Evolutionary conservation across 2,113 vertebrate species (phyloP).

Genomic region (Ondatra zibethicus): DNA sequence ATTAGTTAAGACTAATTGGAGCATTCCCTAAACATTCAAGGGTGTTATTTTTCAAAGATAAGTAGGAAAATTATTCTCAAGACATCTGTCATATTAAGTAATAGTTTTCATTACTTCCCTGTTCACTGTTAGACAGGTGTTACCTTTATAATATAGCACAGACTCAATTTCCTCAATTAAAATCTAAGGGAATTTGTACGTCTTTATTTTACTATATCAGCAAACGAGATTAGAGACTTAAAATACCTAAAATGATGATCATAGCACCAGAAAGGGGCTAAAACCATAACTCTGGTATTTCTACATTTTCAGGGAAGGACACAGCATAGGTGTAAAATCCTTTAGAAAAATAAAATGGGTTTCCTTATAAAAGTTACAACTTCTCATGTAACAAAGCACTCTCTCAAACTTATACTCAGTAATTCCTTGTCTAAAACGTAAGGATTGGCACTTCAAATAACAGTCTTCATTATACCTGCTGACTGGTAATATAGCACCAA

Average conservation of each 20-base stretch:
- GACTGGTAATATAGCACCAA: not conserved
- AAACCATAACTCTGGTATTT: not conserved
- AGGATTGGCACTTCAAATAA: not conserved
- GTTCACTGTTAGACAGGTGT: not conserved
- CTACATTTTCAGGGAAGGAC: not conserved
- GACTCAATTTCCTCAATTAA: slow-evolving; percentile 13
- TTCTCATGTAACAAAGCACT: not conserved
- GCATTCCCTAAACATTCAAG: not conserved
- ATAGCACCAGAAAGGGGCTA: not conserved
- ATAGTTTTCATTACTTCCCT: not conserved
- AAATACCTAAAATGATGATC: not conserved
- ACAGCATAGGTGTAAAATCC: not conserved
- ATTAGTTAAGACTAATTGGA: slow-evolving; percentile 25
- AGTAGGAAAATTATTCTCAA: slow-evolving; percentile 30
- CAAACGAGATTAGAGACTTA: not conserved
- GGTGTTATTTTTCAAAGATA: not conserved
- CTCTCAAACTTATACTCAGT: not conserved
- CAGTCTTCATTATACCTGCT: not conserved
- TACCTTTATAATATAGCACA: not conserved
- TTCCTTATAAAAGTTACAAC: not conserved
- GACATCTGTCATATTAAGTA: not conserved
- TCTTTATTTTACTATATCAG: not conserved
- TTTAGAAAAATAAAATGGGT: not conserved
- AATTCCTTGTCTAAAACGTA: not conserved
- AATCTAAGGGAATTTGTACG: not conserved